Percentiles rank a stretch among this genome's conserved stretches.
Conservation (phyloP, 2,113 vertebrate genomes). For the Anser cygnoides region DNA sequence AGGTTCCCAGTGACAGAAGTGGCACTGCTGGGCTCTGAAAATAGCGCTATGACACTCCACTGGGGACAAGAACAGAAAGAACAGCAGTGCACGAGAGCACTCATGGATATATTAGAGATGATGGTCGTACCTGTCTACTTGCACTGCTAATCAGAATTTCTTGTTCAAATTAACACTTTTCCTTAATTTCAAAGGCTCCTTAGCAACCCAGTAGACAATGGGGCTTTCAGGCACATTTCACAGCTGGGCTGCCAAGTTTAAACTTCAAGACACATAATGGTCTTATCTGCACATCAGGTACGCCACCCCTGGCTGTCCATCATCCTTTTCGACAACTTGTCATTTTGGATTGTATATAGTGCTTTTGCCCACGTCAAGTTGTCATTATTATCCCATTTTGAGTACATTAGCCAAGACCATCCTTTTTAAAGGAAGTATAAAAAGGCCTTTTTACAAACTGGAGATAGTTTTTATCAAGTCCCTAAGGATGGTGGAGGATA, state of each 20-base stretch:
- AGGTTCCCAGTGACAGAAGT: neutral
- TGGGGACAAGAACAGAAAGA: neutral
- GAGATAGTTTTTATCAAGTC: neutral
- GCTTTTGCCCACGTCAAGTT: neutral
- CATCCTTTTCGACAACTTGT: constrained; percentile 28
- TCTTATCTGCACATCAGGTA: neutral
- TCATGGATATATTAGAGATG: neutral
- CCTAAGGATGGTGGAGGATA: neutral
- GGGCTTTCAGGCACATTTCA: neutral
- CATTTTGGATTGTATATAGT: constrained; percentile 11
- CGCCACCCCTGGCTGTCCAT: neutral
- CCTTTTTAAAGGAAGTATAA: neutral
- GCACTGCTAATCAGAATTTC: neutral
- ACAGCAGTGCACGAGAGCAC: neutral
- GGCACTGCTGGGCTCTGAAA: neutral
- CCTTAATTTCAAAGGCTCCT: constrained; percentile 14
- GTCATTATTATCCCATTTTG: neutral
- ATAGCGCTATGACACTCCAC: neutral
- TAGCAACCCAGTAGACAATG: neutral
- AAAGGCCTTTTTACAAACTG: neutral
- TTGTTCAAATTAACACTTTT: constrained; percentile 7
- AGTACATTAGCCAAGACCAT: neutral
- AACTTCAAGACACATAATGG: neutral
- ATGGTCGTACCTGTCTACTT: neutral
- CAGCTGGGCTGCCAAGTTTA: neutral